These are phyloP conservation scores for Vulpes ferrilata DNA, from an alignment of 2,113 vertebrate species.

Conservation along the genomic window DNA sequence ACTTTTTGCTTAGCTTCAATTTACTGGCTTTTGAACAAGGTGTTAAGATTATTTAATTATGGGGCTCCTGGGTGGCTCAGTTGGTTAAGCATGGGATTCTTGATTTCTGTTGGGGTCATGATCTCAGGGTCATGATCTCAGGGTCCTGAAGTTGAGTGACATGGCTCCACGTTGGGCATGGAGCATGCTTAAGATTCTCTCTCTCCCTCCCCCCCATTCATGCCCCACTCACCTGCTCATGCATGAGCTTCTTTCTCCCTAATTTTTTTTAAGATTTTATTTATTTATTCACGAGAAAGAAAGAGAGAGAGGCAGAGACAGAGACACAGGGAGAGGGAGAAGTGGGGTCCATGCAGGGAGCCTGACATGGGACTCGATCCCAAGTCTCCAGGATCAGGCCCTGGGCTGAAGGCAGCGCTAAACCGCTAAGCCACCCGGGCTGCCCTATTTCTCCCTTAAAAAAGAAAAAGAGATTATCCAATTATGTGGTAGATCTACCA, in stretches of 20 bases:
- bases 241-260: not conserved
- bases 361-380: too few relatives aligned
- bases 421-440: too few relatives aligned
- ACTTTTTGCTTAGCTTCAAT: not conserved
- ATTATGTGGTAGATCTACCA: not conserved
- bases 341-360: too few relatives aligned
- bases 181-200: not conserved
- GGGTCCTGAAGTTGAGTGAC: not conserved
- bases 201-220: not conserved
- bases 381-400: too few relatives aligned
- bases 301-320: too few relatives aligned
- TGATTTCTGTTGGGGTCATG: not conserved
- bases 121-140: not conserved
- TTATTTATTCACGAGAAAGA: too few relatives aligned
- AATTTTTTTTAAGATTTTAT: not conserved
- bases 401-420: too few relatives aligned
- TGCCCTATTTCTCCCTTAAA: not conserved
- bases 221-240: fast-evolving
- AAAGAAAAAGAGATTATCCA: not conserved
- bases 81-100: not conserved
- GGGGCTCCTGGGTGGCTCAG: not conserved
- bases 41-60: not conserved
- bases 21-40: not conserved
- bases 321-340: too few relatives aligned
- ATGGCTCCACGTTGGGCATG: not conserved